Base-by-base conservation (phyloP, 2,888 invertebrate species). In the Chalcis sispes region DNA sequence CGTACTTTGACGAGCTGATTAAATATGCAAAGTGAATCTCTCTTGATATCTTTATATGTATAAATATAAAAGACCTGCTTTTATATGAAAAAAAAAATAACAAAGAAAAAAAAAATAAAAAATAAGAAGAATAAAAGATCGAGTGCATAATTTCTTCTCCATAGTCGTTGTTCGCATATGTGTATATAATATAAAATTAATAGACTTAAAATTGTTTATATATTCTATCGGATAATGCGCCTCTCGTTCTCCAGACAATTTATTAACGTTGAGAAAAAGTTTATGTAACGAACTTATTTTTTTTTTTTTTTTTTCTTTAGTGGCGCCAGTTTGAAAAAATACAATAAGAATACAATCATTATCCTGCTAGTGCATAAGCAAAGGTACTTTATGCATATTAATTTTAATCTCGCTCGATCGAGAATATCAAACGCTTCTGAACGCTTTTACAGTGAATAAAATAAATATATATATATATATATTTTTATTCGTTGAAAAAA, bases 1-100 rank as follows among this genome's bases (percentile, higher is more conserved):
- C 13, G n/a, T 10, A 7, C 56, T 40, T 64, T 54, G 48, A n/a
- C n/a, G n/a, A 15, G 74, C 54, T 46, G 75, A 75, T 65, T 65
- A 59, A 64, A 56, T 75, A 75, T 70, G 75, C 64, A 65, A 59
- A 75, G 62, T 65, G 29, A 65, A 27, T 56, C 40, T 56, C 40
- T 56, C 18, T 42, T 70, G n/a, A 64, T 75, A 70, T 65, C 58
- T 70, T 65, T 70, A 65, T 67, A 42, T 46, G 61, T 48, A 58
- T 58, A 65, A 72, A 72, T 58, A 72, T 40, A 46, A 29, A 32
- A 23, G 23, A 56, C 20, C 8, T 42, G 46, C 48, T 66, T 65
- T 36, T 66, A 25, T 61, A 61, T 29, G 46, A n/a, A 67, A n/a
- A n/a, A n/a, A n/a, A n/a, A n/a, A n/a, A n/a, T n/a, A n/a, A n/a